Evolutionary conservation across 2,888 invertebrate species (phyloP).

Genomic region (Hymenopus coronatus): DNA sequence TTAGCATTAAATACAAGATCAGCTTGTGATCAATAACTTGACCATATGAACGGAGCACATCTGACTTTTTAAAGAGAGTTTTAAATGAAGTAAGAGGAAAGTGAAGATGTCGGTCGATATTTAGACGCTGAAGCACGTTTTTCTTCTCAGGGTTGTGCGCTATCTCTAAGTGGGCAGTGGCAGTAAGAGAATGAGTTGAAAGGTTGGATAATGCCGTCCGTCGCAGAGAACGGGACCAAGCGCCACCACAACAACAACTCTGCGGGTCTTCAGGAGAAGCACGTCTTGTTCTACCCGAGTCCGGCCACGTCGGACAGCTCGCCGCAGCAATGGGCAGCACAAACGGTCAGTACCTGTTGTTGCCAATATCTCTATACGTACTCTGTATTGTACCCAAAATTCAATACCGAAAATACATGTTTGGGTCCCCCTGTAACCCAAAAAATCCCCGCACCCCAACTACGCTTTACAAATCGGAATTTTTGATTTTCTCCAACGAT

Average conservation of each 20-base stretch:
- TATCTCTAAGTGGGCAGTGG: neutral
- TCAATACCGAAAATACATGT: no score
- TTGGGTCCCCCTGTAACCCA: no score
- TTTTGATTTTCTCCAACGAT: no score
- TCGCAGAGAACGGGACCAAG: neutral
- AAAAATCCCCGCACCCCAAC: no score
- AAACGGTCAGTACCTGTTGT: neutral
- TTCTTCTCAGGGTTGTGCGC: neutral
- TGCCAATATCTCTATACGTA: no score
- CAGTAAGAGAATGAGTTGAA: neutral
- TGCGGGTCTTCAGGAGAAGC: constrained; percentile 48
- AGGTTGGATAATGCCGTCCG: neutral
- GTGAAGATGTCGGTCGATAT: neutral
- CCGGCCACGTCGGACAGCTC: neutral
- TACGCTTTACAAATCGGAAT: no score
- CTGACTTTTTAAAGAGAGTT: no score
- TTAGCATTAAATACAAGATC: no score
- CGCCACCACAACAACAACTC: constrained; percentile 1
- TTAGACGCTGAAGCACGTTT: neutral
- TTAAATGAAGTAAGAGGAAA: no score
- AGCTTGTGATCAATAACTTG: no score
- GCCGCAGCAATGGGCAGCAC: neutral
- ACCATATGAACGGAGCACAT: no score
- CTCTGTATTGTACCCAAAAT: no score
- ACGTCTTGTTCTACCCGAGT: constrained; percentile 49